These are phyloP conservation scores for Axis porcinus DNA, from an alignment of 2,113 vertebrate genomes.

Conservation along the genomic window DNA sequence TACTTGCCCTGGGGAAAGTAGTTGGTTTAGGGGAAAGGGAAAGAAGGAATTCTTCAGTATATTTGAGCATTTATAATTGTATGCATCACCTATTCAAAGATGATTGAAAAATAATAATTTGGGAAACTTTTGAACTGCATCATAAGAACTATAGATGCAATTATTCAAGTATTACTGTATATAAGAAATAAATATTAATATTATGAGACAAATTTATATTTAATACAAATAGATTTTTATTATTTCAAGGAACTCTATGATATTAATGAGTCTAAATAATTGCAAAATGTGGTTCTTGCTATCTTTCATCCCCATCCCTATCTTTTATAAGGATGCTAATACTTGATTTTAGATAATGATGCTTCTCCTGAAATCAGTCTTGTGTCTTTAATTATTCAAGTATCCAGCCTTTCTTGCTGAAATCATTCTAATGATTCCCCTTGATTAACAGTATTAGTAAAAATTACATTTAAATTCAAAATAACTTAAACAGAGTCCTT, in stretches of 20 bases:
- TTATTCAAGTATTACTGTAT: constrained; percentile 70
- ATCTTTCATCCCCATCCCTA: background rate
- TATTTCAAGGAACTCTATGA: constrained; percentile 70
- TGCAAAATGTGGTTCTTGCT: constrained; percentile 61
- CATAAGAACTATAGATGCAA: constrained; percentile 11
- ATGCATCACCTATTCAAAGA: constrained; percentile 36
- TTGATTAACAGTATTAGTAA: constrained; percentile 78
- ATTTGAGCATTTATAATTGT: background rate
- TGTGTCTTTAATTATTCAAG: constrained; percentile 83
- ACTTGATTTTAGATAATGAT: constrained; percentile 83
- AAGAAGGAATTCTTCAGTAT: background rate
- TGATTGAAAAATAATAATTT: background rate
- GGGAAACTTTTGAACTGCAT: background rate
- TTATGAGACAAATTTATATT: constrained; percentile 65
- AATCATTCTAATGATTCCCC: constrained; percentile 81
- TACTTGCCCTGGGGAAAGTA: background rate
- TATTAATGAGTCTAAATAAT: constrained; percentile 71
- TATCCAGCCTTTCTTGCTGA: constrained; percentile 74
- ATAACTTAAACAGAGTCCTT: constrained; percentile 75
- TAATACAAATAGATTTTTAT: constrained; percentile 70
- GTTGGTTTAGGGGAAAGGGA: background rate
- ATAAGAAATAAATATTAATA: constrained; percentile 47
- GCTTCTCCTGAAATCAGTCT: constrained; percentile 80
- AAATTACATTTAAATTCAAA: constrained; percentile 81
- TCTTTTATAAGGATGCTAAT: constrained; percentile 74